phyloP scores from a whole-genome alignment of 2,113 vertebrate species.

The Smithornis capensis region DNA sequence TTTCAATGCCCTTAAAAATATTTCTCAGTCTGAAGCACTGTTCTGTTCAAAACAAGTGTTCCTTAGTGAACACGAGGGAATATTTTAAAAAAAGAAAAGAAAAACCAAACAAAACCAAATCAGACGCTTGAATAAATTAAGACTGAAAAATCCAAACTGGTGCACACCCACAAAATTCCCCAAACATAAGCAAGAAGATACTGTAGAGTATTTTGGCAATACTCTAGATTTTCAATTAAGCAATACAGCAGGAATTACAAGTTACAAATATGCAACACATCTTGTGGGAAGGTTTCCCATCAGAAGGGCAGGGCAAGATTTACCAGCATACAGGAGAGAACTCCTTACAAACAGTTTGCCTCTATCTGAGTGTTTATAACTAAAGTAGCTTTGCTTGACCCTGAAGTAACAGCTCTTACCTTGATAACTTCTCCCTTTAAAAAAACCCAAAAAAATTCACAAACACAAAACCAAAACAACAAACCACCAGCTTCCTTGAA shows the following conservation, averaged over 20 bases:
- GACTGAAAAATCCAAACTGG: neutral
- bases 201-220: neutral
- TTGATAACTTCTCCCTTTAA: neutral
- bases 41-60: neutral
- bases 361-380: neutral
- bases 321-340: neutral
- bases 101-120: neutral
- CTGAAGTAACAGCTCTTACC: neutral
- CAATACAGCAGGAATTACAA: neutral
- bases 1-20: neutral
- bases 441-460: neutral
- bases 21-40: neutral
- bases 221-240: neutral
- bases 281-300: neutral
- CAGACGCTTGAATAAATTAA: neutral
- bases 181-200: neutral
- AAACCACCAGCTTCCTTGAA: neutral
- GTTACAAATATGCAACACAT: neutral
- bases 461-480: neutral
- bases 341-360: neutral
- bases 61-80: neutral
- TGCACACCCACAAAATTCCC: neutral
- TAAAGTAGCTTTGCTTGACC: neutral
- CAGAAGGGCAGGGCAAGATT: neutral
- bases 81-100: neutral